phyloP scores from a whole-genome alignment of 2,888 invertebrate species.

The Nomada fucata region DNA sequence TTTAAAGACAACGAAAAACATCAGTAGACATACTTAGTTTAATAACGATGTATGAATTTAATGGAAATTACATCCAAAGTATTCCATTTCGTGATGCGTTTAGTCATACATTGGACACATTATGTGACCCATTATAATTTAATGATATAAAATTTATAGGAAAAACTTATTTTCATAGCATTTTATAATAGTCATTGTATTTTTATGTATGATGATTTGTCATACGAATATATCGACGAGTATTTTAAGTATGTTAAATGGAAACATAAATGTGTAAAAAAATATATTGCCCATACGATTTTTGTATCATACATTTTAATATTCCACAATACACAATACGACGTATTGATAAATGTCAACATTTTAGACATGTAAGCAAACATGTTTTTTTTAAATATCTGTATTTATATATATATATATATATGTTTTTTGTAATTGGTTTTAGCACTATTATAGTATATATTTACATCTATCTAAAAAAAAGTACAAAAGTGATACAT shows the following conservation, averaged over 20 bases:
- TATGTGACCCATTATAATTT: slow-evolving; percentile 6
- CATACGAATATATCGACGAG: slow-evolving; percentile 11
- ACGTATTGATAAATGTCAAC: neutral
- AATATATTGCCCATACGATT: neutral
- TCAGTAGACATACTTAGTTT: slow-evolving; percentile 69
- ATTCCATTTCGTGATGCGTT: neutral
- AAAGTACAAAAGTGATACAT: slow-evolving; percentile 29
- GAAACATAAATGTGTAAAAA: slow-evolving; percentile 18
- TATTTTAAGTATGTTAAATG: slow-evolving; percentile 30
- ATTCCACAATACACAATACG: slow-evolving; percentile 3
- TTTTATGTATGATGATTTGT: slow-evolving; percentile 10
- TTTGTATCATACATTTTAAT: slow-evolving; percentile 16
- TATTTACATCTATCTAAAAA: slow-evolving; percentile 2
- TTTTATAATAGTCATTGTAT: slow-evolving; percentile 22
- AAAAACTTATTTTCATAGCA: neutral
- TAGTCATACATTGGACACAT: slow-evolving; percentile 14
- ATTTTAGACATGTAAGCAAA: neutral
- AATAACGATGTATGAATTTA: slow-evolving; percentile 11
- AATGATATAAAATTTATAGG: neutral
- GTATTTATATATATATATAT: slow-evolving; percentile 14
- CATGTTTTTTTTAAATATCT: slow-evolving; percentile 8
- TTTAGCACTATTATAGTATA: slow-evolving; percentile 16
- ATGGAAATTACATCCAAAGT: slow-evolving; percentile 15
- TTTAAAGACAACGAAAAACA: slow-evolving; percentile 73
- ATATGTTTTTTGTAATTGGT: slow-evolving; percentile 6